Evolutionary conservation across 2,888 invertebrate species (phyloP), one percentile per base, ranked within the genome.

Genomic region (Geotrupes spiniger): DNA sequence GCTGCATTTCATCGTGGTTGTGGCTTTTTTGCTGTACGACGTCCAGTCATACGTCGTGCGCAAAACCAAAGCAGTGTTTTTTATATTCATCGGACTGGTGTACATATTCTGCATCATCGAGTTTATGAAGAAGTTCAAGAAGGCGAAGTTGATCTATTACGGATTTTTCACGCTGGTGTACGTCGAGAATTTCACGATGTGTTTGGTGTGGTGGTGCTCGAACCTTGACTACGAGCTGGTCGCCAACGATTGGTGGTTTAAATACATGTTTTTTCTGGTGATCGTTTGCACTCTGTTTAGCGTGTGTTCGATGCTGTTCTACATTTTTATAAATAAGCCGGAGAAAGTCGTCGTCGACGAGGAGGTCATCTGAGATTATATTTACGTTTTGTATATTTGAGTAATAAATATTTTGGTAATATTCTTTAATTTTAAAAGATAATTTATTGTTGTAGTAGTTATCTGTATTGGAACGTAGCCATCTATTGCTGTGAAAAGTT

Each of bases 71-170:
- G 64, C 63, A 0, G 67, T 77, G 2, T 87, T 85, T 68, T 84
- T 84, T 62, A 64, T 87, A 51, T 83, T 88, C 65, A 78, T 89
- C 11, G 85, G 85, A 9, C 80, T 87, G 57, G 78, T 89, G 52
- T 89, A 86, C 63, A 76, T 88, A 44, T 85, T 89, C 66, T 84
- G 86, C 62, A 74, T 89, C 36, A 82, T 90, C 64, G 90, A 90
- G 72, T 88, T 89, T 61, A 85, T 87, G 66, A 80, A 89, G 45
- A 83, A 84, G 68, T 89, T 89, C 66, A 83, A 82, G 56, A 83
- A 84, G 62, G 80, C 86, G 12, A 80, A 83, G 2, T 75, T 82
- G 43, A 85, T 88, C 79, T 83, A 87, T 60, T 73, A 79, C 53
- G 78, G 81, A 41, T 90, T 84, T 74, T 81, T 86, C 62, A 66